Evolutionary conservation across 2,113 vertebrate genomes (phyloP).

Genomic region (Lamprologus callipterus): DNA sequence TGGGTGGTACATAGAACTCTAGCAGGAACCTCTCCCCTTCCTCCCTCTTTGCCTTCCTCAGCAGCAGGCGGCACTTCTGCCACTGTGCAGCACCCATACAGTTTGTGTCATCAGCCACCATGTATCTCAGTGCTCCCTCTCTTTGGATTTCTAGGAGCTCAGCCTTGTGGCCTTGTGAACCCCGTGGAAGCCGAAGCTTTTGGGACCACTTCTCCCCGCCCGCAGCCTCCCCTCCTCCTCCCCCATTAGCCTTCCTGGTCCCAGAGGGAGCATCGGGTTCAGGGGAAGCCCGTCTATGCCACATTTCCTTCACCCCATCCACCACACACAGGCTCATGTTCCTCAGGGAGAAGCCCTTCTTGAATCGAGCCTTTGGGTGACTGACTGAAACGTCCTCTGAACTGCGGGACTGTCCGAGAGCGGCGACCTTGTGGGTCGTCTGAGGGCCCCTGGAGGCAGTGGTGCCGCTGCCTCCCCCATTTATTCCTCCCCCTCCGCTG

Average conservation of each 20-base stretch:
- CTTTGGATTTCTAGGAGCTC: constrained; percentile 92
- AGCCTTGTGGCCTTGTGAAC: constrained; percentile 78
- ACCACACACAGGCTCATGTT: constrained; percentile 97
- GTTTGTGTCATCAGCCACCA: constrained; percentile 91
- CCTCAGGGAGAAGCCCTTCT: constrained; percentile 93
- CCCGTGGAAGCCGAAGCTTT: constrained; percentile 69
- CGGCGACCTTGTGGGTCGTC: constrained; percentile 72
- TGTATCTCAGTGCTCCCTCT: constrained; percentile 89
- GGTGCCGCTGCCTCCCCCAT: constrained; percentile 20
- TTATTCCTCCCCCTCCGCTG: constrained; percentile 62
- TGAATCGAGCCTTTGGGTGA: constrained; percentile 80
- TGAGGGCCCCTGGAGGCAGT: constrained; percentile 45
- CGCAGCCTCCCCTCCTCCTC: constrained; percentile 25
- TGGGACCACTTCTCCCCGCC: constrained; percentile 73
- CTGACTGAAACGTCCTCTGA: constrained; percentile 86
- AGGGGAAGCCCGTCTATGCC: constrained; percentile 86
- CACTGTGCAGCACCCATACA: constrained; percentile 85
- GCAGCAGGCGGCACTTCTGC: constrained; percentile 93
- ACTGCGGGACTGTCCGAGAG: constrained; percentile 88
- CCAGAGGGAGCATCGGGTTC: constrained; percentile 70
- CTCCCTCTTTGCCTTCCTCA: constrained; percentile 78
- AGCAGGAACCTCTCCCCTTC: constrained; percentile 89
- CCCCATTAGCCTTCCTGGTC: constrained; percentile 40
- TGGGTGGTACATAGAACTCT: constrained; percentile 95
- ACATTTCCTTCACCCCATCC: constrained; percentile 93